Conservation (phyloP, 2,113 vertebrate genomes). For the Grallaria varia region DNA sequence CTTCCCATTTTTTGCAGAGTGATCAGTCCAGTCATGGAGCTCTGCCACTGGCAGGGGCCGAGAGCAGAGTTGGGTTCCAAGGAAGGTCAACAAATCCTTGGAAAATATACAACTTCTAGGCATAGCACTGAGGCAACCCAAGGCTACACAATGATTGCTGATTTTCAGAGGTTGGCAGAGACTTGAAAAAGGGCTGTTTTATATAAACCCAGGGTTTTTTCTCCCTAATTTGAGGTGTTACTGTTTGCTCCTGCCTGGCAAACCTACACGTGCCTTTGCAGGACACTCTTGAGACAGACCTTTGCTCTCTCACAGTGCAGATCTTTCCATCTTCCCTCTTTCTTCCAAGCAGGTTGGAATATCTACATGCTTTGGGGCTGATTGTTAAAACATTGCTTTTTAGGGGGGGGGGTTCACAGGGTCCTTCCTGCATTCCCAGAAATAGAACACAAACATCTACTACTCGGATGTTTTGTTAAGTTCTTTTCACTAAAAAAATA, state of each 20-base stretch:
- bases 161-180: neutral
- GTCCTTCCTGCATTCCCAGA: conserved; percentile 13
- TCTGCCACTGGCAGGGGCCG: neutral
- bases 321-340: neutral
- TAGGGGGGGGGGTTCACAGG: neutral
- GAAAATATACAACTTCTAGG: neutral
- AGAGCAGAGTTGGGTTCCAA: neutral
- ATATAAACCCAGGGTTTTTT: neutral
- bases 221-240: neutral
- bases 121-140: neutral
- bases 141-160: neutral
- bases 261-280: neutral
- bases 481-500: conserved; percentile 26
- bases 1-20: neutral
- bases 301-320: neutral
- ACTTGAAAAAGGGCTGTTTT: neutral
- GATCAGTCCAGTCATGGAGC: neutral
- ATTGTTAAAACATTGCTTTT: neutral
- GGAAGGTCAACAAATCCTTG: neutral
- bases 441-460: neutral
- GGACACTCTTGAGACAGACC: neutral
- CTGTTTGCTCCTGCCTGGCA: neutral
- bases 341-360: neutral
- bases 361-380: neutral
- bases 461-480: conserved; percentile 20